Conservation (phyloP, 2,888 invertebrate genomes). For the Ormyrus thymus region DNA sequence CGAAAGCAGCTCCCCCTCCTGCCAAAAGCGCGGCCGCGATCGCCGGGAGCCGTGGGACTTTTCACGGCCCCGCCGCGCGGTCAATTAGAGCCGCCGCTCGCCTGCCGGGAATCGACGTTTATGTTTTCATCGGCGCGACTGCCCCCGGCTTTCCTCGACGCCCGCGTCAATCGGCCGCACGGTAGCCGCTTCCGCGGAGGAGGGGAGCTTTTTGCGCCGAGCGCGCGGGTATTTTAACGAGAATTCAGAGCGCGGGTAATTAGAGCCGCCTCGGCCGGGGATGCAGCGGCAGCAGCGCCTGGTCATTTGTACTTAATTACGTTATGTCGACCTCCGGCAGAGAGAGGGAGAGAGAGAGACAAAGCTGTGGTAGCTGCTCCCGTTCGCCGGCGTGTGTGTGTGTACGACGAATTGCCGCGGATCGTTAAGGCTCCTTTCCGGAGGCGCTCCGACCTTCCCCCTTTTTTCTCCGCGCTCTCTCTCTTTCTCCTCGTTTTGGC, state of each 20-base stretch:
- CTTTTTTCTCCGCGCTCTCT: constrained; percentile 23
- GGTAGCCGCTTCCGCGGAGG: constrained; percentile 1
- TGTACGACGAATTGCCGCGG: constrained; percentile 23
- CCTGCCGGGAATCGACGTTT: constrained; percentile 18
- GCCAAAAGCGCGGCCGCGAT: too few relatives aligned
- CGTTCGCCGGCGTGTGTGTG: constrained; percentile 11
- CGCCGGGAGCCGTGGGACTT: too few relatives aligned
- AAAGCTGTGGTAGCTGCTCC: constrained; percentile 14
- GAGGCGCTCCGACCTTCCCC: constrained; percentile 17
- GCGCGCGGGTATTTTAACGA: constrained; percentile 67
- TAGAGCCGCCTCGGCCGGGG: constrained; percentile 61
- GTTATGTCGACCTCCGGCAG: constrained; percentile 60
- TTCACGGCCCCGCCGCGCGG: neutral
- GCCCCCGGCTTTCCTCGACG: neutral
- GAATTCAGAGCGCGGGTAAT: constrained; percentile 69
- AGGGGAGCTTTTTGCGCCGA: constrained; percentile 54
- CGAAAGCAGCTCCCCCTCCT: too few relatives aligned
- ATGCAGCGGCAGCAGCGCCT: constrained; percentile 5
- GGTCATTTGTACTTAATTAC: constrained; percentile 66
- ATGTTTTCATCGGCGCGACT: constrained; percentile 38
- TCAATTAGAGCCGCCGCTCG: constrained; percentile 10
- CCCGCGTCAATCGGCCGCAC: constrained; percentile 17
- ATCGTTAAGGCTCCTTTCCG: constrained; percentile 59
- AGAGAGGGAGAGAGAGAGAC: constrained; percentile 36
- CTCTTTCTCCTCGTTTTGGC: constrained; percentile 3